Percentiles rank a stretch among this genome's conserved stretches.
These are phyloP conservation scores for Rhodeus uyekii DNA, from an alignment of 2,797 vertebrate species.

Conservation along the genomic window DNA sequence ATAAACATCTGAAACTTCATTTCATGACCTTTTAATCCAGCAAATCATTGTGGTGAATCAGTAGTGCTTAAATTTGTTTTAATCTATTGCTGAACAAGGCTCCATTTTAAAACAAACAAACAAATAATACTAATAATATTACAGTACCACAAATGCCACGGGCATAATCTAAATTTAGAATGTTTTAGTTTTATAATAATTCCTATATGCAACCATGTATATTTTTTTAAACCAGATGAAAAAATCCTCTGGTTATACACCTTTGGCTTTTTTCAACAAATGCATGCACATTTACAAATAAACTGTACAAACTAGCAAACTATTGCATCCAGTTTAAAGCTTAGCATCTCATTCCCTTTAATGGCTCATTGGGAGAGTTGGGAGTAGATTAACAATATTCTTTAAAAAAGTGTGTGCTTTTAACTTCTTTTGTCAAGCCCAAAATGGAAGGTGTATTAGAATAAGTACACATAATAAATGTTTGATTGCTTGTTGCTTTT, in stretches of 20 bases:
- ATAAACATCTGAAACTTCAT: not conserved
- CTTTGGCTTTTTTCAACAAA: constrained; percentile 30
- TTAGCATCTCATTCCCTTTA: not conserved
- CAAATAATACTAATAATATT: constrained; percentile 36
- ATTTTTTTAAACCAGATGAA: constrained; percentile 40
- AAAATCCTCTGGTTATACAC: constrained; percentile 36
- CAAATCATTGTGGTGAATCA: constrained; percentile 11
- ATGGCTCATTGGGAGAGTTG: not conserved
- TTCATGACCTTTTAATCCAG: constrained; percentile 1
- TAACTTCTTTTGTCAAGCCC: not conserved
- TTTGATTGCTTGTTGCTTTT: constrained; percentile 16
- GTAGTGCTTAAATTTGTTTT: constrained; percentile 18
- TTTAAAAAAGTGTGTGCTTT: not conserved
- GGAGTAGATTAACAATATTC: not conserved
- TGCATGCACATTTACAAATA: constrained; percentile 18
- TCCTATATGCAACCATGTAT: constrained; percentile 63
- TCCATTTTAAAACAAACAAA: constrained; percentile 52
- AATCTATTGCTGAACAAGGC: constrained; percentile 70
- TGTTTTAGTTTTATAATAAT: constrained; percentile 46
- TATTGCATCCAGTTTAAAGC: constrained; percentile 30
- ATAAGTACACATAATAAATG: constrained; percentile 14
- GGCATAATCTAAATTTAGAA: constrained; percentile 35
- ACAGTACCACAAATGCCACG: constrained; percentile 40
- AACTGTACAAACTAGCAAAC: constrained; percentile 28
- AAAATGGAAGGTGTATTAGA: constrained; percentile 7